Evolutionary conservation across 2,113 vertebrate genomes (phyloP).

Genomic region (Sceloporus tristichus): DNA sequence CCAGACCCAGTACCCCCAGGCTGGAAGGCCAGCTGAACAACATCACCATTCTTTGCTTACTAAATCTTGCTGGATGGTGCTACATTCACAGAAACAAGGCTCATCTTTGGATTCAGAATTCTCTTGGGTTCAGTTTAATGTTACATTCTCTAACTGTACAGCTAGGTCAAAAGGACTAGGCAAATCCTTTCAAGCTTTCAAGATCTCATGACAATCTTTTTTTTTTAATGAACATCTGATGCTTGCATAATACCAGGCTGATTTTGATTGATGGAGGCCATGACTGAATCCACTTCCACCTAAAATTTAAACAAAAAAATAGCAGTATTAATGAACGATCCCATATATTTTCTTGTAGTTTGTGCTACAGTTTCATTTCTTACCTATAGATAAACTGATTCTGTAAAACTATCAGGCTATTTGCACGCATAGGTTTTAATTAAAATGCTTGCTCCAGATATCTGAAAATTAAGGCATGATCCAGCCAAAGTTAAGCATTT

Average conservation of each 20-base stretch:
- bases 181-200: constrained; percentile 4
- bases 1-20: no score
- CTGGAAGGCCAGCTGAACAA: no score
- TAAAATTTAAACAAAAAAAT: constrained; percentile 60
- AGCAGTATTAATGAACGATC: neutral
- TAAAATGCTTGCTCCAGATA: neutral
- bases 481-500: neutral
- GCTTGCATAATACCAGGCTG: constrained; percentile 63
- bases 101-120: no score
- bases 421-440: neutral
- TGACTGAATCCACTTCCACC: constrained; percentile 72
- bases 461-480: neutral
- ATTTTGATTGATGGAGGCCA: constrained; percentile 54
- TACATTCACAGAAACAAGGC: no score
- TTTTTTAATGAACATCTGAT: constrained; percentile 23
- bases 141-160: no score
- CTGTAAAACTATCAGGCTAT: neutral
- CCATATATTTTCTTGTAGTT: neutral
- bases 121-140: no score
- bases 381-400: neutral
- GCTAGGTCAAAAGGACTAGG: no score
- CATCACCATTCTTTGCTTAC: no score
- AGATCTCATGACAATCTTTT: constrained; percentile 20
- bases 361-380: neutral
- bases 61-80: no score